These are phyloP conservation scores for Troides helena DNA, from an alignment of 2,888 invertebrate species.

Conservation along the genomic window DNA sequence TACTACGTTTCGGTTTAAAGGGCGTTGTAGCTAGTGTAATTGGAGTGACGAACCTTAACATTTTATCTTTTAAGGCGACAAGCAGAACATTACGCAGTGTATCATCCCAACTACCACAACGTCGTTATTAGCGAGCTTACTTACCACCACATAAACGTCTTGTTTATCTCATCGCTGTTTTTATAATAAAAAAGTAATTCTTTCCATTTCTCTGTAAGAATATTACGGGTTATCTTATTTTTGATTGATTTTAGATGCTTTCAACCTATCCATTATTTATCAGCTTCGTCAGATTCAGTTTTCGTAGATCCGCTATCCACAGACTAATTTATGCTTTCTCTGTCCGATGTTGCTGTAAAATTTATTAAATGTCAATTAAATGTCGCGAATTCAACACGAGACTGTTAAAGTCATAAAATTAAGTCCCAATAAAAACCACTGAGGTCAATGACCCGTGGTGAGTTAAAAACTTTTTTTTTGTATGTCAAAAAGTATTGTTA, in stretches of 20 bases:
- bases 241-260: neutral
- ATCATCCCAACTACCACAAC: too few species aligned
- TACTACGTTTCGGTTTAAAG: too few species aligned
- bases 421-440: neutral
- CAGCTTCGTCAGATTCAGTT: neutral
- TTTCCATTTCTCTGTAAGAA: too few species aligned
- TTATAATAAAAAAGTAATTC: too few species aligned
- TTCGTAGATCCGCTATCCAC: neutral
- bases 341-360: neutral
- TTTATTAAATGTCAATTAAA: neutral
- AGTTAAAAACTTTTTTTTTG: neutral
- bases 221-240: neutral
- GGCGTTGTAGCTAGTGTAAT: too few species aligned
- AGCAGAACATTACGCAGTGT: too few species aligned
- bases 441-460: neutral
- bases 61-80: too few species aligned
- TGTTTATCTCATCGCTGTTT: too few species aligned
- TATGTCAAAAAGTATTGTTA: neutral
- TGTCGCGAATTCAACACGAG: neutral
- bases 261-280: neutral
- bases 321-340: neutral
- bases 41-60: too few species aligned
- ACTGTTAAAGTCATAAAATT: neutral
- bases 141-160: too few species aligned
- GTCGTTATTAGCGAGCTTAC: too few species aligned